Evolutionary conservation across 2,888 invertebrate genomes (phyloP).

Genomic region (Synergus japonicus): DNA sequence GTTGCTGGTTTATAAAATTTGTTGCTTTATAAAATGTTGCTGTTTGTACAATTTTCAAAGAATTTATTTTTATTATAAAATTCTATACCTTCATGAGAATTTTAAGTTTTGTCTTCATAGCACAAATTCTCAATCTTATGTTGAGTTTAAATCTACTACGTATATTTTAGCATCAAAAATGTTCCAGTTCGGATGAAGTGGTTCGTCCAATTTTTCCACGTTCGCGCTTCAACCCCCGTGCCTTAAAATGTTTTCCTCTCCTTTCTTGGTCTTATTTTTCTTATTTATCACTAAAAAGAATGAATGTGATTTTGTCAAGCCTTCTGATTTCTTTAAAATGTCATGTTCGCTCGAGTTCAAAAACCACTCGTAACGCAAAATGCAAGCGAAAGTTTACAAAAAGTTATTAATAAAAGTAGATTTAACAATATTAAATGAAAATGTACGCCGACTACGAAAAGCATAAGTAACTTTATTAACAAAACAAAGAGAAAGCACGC

Average conservation of each 20-base stretch:
- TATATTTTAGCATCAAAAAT: neutral
- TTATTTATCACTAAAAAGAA: neutral
- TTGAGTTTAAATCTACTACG: neutral
- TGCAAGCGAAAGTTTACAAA: slow-evolving; percentile 11
- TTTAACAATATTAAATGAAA: slow-evolving; percentile 10
- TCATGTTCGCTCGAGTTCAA: neutral
- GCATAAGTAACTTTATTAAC: slow-evolving; percentile 3
- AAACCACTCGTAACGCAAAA: neutral
- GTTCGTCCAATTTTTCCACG: slow-evolving; percentile 24
- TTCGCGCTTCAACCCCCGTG: slow-evolving; percentile 40
- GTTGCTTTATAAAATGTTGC: too few relatives aligned
- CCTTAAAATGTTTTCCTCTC: slow-evolving; percentile 30
- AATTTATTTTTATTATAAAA: neutral
- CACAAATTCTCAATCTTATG: neutral
- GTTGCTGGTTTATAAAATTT: neutral
- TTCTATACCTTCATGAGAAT: neutral
- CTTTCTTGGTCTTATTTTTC: slow-evolving; percentile 5
- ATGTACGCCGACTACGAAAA: slow-evolving; percentile 3
- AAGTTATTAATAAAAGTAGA: slow-evolving; percentile 8
- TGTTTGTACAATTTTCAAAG: neutral
- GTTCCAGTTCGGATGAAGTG: slow-evolving; percentile 1
- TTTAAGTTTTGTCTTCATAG: neutral
- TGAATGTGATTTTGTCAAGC: slow-evolving; percentile 1
- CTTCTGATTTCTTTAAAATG: neutral
- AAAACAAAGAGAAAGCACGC: slow-evolving; percentile 30